phyloP scores from a whole-genome alignment of 2,113 vertebrate genomes.

The Holacanthus passer region DNA sequence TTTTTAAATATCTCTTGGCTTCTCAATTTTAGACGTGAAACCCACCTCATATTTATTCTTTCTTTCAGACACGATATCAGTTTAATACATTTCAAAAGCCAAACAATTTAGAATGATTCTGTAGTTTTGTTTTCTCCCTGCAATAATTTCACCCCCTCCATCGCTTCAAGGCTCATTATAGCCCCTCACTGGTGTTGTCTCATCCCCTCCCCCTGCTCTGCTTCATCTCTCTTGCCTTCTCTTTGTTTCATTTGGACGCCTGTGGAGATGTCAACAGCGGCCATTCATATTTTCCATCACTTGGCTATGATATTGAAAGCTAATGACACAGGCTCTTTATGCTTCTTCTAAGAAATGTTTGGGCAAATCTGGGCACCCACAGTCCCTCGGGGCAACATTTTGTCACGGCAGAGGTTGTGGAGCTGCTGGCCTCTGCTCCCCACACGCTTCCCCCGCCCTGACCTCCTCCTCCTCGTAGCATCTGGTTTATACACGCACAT shows the following conservation, averaged over 20 bases:
- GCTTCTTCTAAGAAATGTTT: constrained; percentile 33
- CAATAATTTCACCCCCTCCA: constrained; percentile 10
- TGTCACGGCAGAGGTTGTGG: constrained; percentile 50
- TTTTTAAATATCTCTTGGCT: background rate
- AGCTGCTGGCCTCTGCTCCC: constrained; percentile 52
- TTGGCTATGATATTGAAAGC: constrained; percentile 74
- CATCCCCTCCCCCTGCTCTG: constrained; percentile 36
- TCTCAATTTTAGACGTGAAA: background rate
- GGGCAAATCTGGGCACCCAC: constrained; percentile 51
- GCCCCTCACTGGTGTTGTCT: constrained; percentile 31
- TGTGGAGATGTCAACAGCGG: constrained; percentile 54
- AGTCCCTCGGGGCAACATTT: constrained; percentile 69
- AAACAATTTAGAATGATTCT: background rate
- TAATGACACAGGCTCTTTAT: constrained; percentile 63
- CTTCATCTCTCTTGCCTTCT: constrained; percentile 30
- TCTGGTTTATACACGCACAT: constrained; percentile 77
- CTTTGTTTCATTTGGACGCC: constrained; percentile 65
- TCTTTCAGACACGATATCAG: background rate
- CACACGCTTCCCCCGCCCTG: constrained; percentile 45
- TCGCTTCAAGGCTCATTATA: constrained; percentile 59
- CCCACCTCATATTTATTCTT: background rate
- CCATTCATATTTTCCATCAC: constrained; percentile 67
- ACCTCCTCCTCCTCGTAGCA: constrained; percentile 76
- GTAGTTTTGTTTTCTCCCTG: background rate
- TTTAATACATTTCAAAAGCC: background rate